These are phyloP conservation scores for Branchellion lobata DNA, from an alignment of 2,888 invertebrate genomes.

Conservation along the genomic window DNA sequence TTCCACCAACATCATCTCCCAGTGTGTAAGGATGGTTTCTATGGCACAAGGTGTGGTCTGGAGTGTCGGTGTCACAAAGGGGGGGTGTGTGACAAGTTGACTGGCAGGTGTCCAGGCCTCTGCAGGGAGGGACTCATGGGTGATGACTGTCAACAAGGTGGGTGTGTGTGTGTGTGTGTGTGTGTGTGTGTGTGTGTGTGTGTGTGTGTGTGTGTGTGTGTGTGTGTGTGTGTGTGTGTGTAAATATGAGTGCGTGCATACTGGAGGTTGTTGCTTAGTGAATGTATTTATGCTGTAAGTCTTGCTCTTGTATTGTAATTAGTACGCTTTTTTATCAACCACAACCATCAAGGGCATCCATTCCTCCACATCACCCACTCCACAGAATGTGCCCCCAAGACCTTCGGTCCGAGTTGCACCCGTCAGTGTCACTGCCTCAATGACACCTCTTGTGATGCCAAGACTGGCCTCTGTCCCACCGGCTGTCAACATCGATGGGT, in stretches of 20 bases:
- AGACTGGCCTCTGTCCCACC: constrained; percentile 54
- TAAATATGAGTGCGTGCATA: no score
- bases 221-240: no score
- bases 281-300: no score
- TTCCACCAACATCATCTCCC: no score
- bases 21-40: constrained; percentile 53
- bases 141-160: constrained; percentile 52
- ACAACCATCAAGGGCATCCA: no score
- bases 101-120: constrained; percentile 54
- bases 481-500: constrained; percentile 56
- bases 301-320: no score
- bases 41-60: constrained; percentile 55
- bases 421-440: constrained; percentile 55
- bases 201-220: no score
- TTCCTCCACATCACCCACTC: not conserved
- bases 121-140: constrained; percentile 56
- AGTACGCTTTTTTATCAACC: no score
- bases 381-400: constrained; percentile 53
- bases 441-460: constrained; percentile 54
- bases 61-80: constrained; percentile 55
- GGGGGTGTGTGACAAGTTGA: constrained; percentile 54
- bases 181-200: no score
- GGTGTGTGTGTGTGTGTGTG: constrained; percentile 11
- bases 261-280: no score
- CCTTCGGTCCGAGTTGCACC: constrained; percentile 56